Percentiles rank a stretch among this genome's conserved stretches.
Evolutionary conservation across 2,888 invertebrate genomes (phyloP).

Genomic region (Piscicola geometra): DNA sequence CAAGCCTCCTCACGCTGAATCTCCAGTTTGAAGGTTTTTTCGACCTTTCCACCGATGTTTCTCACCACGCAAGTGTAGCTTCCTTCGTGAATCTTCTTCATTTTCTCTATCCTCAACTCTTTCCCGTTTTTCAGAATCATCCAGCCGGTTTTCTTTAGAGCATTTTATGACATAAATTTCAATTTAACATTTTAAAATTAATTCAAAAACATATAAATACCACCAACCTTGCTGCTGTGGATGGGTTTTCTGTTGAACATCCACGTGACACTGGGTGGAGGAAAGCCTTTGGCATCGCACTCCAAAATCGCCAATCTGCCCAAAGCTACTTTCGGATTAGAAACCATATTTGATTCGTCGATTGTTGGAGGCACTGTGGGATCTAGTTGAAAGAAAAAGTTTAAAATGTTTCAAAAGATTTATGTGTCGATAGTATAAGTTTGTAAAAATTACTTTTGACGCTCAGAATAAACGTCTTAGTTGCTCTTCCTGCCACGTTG

Average conservation of each 20-base stretch:
- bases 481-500: conserved; percentile 58
- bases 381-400: too few species aligned
- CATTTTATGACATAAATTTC: not conserved
- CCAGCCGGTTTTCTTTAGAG: not conserved
- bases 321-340: conserved; percentile 50
- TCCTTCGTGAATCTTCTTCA: conserved; percentile 52
- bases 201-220: not conserved
- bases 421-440: too few species aligned
- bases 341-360: conserved; percentile 51
- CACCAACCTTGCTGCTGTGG: not conserved
- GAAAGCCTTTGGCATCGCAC: conserved; percentile 57
- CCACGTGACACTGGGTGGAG: conserved; percentile 52
- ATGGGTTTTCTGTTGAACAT: conserved; percentile 39
- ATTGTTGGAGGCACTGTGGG: conserved; percentile 56
- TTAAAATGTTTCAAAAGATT: too few species aligned
- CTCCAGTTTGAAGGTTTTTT: conserved; percentile 51
- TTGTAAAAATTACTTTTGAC: too few species aligned
- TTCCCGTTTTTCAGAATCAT: conserved; percentile 33
- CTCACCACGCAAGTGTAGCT: conserved; percentile 57
- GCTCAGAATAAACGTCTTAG: conserved; percentile 48
- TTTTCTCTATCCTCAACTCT: conserved; percentile 47
- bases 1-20: conserved; percentile 47
- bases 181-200: not conserved
- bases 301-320: conserved; percentile 53
- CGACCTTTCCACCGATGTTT: conserved; percentile 57